These are phyloP conservation scores for Buceros bicornis DNA, from an alignment of 2,797 vertebrate species.

Conservation along the genomic window DNA sequence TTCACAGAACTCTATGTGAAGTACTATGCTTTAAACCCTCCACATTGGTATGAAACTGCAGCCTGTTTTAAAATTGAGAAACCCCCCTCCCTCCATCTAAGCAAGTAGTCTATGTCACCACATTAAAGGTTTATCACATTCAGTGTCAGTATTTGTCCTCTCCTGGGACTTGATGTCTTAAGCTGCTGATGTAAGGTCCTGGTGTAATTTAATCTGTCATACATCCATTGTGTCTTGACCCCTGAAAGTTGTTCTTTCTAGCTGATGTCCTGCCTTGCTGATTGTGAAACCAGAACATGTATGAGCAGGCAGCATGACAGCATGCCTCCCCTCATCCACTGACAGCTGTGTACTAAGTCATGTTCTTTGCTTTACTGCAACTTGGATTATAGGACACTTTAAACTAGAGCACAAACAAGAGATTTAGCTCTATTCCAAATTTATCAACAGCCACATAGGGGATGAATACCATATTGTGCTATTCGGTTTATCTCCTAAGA, in stretches of 20 bases:
- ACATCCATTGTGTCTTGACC: background rate
- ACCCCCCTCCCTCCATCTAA: background rate
- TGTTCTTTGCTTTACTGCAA: background rate
- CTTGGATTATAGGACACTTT: background rate
- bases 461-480: accelerated
- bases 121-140: background rate
- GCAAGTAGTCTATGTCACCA: background rate
- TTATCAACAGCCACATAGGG: background rate
- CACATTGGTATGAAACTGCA: background rate
- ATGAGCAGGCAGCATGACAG: background rate
- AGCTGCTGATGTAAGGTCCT: background rate
- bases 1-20: background rate
- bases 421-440: background rate
- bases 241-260: background rate
- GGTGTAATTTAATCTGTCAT: background rate
- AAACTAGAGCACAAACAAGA: background rate
- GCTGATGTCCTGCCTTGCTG: background rate
- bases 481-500: background rate
- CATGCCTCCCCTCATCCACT: background rate
- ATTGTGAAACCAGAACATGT: background rate
- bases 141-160: background rate
- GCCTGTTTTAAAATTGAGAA: background rate
- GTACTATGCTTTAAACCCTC: background rate
- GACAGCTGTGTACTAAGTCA: background rate
- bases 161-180: background rate